phyloP scores from a whole-genome alignment of 92 coral and sea anemone species.

The Scolanthus callimorphus region DNA sequence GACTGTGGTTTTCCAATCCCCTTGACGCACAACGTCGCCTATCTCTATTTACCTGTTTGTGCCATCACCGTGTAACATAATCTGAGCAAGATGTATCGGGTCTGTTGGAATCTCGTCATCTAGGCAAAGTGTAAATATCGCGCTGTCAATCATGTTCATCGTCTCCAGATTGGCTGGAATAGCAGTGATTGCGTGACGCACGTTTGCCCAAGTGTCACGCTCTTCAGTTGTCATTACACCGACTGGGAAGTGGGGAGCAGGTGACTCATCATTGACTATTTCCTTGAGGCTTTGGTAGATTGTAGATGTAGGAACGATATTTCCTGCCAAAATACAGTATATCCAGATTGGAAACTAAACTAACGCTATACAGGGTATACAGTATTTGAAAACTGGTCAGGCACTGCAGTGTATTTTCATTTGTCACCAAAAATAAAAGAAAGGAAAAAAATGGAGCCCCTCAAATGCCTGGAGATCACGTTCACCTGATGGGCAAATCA shows the following conservation, averaged over 20 bases:
- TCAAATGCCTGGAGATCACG: too few relatives aligned
- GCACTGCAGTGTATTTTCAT: too few relatives aligned
- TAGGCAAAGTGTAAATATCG: constrained; percentile 80
- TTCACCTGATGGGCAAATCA: too few relatives aligned
- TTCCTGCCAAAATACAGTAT: constrained; percentile 61
- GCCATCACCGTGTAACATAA: constrained; percentile 86
- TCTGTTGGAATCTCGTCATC: constrained; percentile 64
- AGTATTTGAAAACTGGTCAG: too few relatives aligned
- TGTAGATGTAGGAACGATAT: constrained; percentile 65
- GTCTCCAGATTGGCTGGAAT: constrained; percentile 78
- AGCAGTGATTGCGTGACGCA: constrained; percentile 76
- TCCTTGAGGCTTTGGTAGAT: constrained; percentile 76
- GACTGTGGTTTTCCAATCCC: too few relatives aligned
- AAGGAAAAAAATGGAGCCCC: too few relatives aligned
- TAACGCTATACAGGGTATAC: too few relatives aligned
- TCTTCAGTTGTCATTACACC: constrained; percentile 82
- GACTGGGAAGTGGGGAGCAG: constrained; percentile 64
- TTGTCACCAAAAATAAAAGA: too few relatives aligned
- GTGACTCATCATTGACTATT: constrained; percentile 54
- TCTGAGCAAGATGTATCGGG: constrained; percentile 51
- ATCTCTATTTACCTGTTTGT: constrained; percentile 86
- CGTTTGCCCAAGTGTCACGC: constrained; percentile 85
- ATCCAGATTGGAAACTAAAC: too few relatives aligned
- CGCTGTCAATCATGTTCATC: constrained; percentile 88
- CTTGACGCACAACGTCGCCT: too few relatives aligned